Base-by-base conservation (phyloP, 1,140 invertebrate species). In the Lasioglossum baleicum region DNA sequence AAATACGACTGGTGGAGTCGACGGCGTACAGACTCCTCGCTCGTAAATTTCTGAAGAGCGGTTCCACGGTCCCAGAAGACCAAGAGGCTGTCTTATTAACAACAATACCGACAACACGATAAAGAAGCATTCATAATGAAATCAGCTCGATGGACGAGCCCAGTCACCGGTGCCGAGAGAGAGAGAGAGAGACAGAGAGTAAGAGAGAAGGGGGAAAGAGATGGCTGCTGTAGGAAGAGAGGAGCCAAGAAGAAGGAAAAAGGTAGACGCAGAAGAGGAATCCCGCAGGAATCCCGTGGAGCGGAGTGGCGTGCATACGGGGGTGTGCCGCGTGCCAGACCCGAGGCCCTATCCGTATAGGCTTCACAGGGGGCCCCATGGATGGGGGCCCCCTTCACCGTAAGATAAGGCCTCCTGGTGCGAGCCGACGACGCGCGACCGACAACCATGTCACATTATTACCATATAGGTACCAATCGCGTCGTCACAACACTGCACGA, bases 381-480 rank as follows among this genome's bases (percentile, higher is more conserved):
- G 83, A 81, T 84, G 80, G 84, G 75, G 75, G 67, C 80, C 83
- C 74, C 75, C 83, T 86, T 83, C 81, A 66, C 74, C 81, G 71
- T 83, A 82, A 90, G 88, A 90, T 89, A 87, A 87, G 81, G 83
- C 90, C 90, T 90, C 90, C 90, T 77, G 90, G 86, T 87, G 90
- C 77, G 89, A 90, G 77, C 83, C 88, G 90, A 90, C 90, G 89
- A 90, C 90, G 89, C 89, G 90, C 88, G 85, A 90, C 89, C 90
- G 90, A 90, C 89, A 90, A 90, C 88, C 90, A 90, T 90, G 90
- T 90, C 90, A 90, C 88, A 90, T 90, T 90, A 90, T 90, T 90
- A 89, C 90, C 89, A 90, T 90, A 90, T 90, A 86, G 89, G 88
- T 90, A 88, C 87, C 81, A 82, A 78, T 78, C 83, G 84, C 87